These are phyloP conservation scores for Acipenser transmontanus DNA, from an alignment of 2,797 vertebrate species.

Conservation along the genomic window DNA sequence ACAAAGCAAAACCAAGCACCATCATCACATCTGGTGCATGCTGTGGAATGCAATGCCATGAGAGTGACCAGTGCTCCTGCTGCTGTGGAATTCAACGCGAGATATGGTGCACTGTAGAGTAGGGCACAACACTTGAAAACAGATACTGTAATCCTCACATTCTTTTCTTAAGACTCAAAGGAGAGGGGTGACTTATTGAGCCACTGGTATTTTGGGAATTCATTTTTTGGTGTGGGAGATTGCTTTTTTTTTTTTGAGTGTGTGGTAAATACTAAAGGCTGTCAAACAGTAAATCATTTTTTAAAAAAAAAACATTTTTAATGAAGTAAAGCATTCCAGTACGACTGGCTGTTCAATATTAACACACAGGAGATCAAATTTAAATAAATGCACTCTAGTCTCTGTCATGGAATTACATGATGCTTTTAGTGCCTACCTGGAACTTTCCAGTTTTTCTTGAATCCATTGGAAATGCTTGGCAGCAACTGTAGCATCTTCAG, in stretches of 20 bases:
- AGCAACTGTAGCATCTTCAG: constrained; percentile 32
- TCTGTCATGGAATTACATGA: not conserved
- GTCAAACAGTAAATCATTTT: no score
- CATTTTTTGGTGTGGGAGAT: no score
- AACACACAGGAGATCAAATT: not conserved
- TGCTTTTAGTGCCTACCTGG: constrained; percentile 27
- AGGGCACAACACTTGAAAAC: constrained; percentile 21
- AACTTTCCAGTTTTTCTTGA: constrained; percentile 31
- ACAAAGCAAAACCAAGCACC: no score
- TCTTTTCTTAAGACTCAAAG: constrained; percentile 16
- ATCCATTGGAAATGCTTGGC: constrained; percentile 50
- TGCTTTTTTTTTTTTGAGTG: no score
- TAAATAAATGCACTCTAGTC: not conserved
- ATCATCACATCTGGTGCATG: no score
- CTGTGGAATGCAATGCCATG: not conserved
- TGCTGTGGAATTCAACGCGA: no score
- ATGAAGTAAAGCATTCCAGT: no score
- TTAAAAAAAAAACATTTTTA: no score
- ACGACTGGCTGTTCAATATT: no score
- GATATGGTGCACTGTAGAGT: constrained; percentile 13
- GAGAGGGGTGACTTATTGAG: not conserved
- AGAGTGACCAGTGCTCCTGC: not conserved
- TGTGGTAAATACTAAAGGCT: no score
- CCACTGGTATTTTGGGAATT: no score
- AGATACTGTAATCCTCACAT: constrained; percentile 20